A percentile compares a stretch with the other conserved stretches of the same genome.
These are phyloP conservation scores for Lamprotornis superbus DNA, from an alignment of 2,113 vertebrate species.

Conservation along the genomic window DNA sequence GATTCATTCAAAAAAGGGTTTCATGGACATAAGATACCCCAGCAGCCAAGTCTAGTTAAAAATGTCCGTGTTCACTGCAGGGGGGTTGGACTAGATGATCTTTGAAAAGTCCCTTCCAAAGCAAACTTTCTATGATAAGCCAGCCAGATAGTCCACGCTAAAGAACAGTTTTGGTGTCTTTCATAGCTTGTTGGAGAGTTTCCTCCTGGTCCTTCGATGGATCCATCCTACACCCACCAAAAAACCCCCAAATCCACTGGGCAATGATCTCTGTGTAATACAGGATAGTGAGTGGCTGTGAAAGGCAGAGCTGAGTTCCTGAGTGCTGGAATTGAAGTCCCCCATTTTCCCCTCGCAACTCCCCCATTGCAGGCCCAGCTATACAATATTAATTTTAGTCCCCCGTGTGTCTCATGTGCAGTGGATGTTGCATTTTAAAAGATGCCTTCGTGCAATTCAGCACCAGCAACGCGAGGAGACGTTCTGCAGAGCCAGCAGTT, in stretches of 20 bases:
- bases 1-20: neutral
- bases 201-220: neutral
- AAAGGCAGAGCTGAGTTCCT: fast-evolving
- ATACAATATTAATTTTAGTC: neutral
- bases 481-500: neutral
- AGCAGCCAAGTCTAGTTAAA: neutral
- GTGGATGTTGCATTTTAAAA: neutral
- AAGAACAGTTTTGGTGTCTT: neutral
- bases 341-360: neutral
- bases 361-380: fast-evolving
- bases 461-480: fast-evolving
- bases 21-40: neutral
- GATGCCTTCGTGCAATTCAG: neutral
- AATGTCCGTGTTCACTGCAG: neutral
- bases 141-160: neutral
- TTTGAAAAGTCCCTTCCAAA: neutral
- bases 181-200: neutral
- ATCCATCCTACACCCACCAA: neutral
- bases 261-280: fast-evolving
- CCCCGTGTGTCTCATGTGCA: neutral
- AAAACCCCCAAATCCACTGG: fast-evolving
- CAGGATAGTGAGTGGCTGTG: neutral
- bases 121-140: neutral
- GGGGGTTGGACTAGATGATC: neutral
- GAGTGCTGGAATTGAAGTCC: fast-evolving